Evolutionary conservation across 2,797 vertebrate genomes (phyloP).

Genomic region (Rhyacichthys aspro): DNA sequence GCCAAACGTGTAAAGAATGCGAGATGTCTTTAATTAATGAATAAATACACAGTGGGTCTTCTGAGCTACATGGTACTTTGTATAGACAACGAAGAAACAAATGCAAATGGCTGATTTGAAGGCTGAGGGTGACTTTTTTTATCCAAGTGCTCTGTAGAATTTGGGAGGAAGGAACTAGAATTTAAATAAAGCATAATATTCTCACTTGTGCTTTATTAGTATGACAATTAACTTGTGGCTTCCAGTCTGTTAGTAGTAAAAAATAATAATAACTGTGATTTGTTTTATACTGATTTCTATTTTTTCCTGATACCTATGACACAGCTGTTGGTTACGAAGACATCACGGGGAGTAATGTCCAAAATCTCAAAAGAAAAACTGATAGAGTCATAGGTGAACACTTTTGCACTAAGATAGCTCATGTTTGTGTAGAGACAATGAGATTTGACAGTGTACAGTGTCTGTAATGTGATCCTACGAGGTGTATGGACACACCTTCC

Average conservation of each 20-base stretch:
- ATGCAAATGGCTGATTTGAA: not conserved
- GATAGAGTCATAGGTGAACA: not conserved
- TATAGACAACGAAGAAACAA: not conserved
- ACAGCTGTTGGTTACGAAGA: not conserved
- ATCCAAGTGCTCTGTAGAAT: not conserved
- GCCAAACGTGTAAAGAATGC: conserved; percentile 4
- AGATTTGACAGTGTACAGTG: conserved; percentile 20
- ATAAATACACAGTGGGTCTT: not conserved
- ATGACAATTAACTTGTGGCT: not conserved
- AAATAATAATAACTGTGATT: not conserved
- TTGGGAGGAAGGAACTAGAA: not conserved
- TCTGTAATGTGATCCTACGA: conserved; percentile 53
- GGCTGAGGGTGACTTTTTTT: not conserved
- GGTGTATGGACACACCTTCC: conserved; percentile 40
- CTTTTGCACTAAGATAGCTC: conserved; percentile 2
- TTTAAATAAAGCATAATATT: not conserved
- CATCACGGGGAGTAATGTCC: not conserved
- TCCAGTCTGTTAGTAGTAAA: not conserved
- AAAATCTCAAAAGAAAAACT: not conserved
- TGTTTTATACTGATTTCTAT: too few species aligned
- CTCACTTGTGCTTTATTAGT: not conserved
- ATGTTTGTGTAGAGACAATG: conserved; percentile 9
- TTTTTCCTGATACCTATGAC: too few species aligned
- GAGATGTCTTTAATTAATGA: not conserved
- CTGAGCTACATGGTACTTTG: not conserved